Base-by-base conservation (phyloP, 2,113 vertebrate species). In the Paramormyrops kingsleyae region DNA sequence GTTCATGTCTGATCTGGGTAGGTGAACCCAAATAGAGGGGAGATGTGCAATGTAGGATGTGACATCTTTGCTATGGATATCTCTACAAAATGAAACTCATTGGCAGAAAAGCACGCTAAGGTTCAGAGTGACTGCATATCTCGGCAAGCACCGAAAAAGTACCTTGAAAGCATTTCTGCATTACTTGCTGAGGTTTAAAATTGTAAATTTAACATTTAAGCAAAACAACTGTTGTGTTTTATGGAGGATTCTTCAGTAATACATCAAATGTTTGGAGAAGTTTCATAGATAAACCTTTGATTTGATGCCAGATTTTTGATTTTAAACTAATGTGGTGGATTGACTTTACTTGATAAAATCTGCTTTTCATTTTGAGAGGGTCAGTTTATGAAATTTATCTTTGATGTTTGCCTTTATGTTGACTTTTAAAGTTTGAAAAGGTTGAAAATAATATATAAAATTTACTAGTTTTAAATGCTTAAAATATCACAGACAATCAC, bases 231-330 rank as follows among this genome's bases (percentile, higher is more conserved):
- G 27, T 56, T 53, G 10, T 90, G 31, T 87, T 66, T 17, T 46
- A 53, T 44, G 44, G 56, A 87, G 66, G 10, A 42, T 87, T 90
- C 62, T 90, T 47, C 13, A 17, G 46, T 39, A 52, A 50, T 80
- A 17, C 13, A 1, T 87, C 66, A 90, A 80, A 74, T 87, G 62
- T 87, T 80, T 80, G 66, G 59, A 77, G 19, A 47, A 10, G 13
- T 87, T 80, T 87, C 83, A 53, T 90, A 53, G 87, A 87, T 53
- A 39, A 77, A 62, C 56, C 46, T 56, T 90, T 90, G 89, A 84
- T 52, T 50, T n/a, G 62, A 15, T 24, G 44, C 83, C 89, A 90
- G 89, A 49, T 90, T 70, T 53, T 70, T 12, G 24, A 87, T 50
- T 50, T 56, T 74, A 44, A 31, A 47, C 84, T 87, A 53, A 56